A percentile compares a stretch with the other conserved stretches of the same genome.
phyloP scores from a whole-genome alignment of 2,113 vertebrate genomes.

The Nycticryphes semicollaris region DNA sequence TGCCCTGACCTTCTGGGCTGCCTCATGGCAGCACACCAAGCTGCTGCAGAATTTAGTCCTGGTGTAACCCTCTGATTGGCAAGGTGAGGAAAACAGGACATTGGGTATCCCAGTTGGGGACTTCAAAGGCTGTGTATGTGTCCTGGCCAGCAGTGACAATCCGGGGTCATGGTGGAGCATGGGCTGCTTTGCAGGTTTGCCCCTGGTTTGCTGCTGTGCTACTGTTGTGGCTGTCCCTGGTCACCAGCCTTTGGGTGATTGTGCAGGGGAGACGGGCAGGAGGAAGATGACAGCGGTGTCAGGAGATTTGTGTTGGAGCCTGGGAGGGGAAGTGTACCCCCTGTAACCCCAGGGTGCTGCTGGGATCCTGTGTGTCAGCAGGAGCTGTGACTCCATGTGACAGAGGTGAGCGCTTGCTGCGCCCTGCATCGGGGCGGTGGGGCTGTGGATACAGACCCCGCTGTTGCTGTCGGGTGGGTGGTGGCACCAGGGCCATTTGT shows the following conservation, averaged over 20 bases:
- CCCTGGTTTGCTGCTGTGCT: not conserved
- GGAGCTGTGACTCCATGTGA: not conserved
- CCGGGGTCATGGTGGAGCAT: no score
- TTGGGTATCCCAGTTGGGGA: fast-evolving
- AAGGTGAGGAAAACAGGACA: not conserved
- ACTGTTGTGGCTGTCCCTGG: fast-evolving
- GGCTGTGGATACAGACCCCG: not conserved
- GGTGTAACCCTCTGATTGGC: not conserved
- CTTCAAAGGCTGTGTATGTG: fast-evolving
- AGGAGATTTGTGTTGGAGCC: not conserved
- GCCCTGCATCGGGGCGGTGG: fast-evolving
- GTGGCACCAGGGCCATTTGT: fast-evolving
- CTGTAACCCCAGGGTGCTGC: not conserved
- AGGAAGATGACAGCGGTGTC: not conserved
- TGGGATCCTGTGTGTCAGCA: fast-evolving
- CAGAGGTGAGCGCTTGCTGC: not conserved
- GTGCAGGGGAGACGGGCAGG: not conserved
- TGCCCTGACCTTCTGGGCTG: not conserved
- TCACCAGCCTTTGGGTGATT: not conserved
- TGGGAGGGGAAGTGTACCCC: not conserved
- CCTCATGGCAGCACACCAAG: fast-evolving
- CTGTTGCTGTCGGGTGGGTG: not conserved
- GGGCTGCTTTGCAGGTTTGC: not conserved
- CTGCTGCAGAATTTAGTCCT: not conserved
- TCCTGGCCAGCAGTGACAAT: not conserved